A percentile compares a stretch with the other conserved stretches of the same genome.
Conservation (phyloP, 2,113 vertebrate genomes). For the Conger conger region DNA sequence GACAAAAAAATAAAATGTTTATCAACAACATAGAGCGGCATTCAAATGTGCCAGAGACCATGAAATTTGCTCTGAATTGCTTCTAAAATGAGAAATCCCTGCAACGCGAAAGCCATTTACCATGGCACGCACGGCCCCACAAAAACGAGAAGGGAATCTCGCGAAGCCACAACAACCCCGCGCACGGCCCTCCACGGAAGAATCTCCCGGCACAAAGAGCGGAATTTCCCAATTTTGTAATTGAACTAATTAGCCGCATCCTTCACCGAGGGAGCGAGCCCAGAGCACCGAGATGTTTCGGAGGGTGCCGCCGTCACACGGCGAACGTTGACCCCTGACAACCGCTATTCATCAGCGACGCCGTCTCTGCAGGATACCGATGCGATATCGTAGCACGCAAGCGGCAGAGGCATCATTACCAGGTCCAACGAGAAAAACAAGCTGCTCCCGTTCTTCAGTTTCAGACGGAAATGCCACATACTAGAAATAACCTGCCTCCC, state of each 20-base stretch:
- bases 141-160: not conserved
- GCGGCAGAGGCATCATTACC: not conserved
- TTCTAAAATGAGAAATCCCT: slow-evolving; percentile 32
- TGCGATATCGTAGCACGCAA: not conserved
- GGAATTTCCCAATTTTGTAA: too few relatives aligned
- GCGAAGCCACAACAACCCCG: slow-evolving; percentile 1
- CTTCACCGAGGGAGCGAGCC: too few relatives aligned
- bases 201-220: not conserved
- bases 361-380: not conserved
- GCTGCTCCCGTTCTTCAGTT: slow-evolving; percentile 23
- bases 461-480: slow-evolving; percentile 27
- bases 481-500: slow-evolving; percentile 29
- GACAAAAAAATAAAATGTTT: slow-evolving; percentile 26
- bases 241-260: too few relatives aligned
- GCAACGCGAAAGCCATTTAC: slow-evolving; percentile 28
- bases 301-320: too few relatives aligned
- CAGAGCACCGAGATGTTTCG: not conserved
- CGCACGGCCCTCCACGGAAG: not conserved
- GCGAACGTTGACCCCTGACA: not conserved
- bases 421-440: slow-evolving; percentile 32
- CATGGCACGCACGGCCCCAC: slow-evolving; percentile 15
- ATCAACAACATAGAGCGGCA: slow-evolving; percentile 19
- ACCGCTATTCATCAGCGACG: not conserved
- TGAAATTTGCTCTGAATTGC: slow-evolving; percentile 40
- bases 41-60: slow-evolving; percentile 40